phyloP scores from a whole-genome alignment of 2,888 invertebrate genomes.

The Baronia brevicornis region DNA sequence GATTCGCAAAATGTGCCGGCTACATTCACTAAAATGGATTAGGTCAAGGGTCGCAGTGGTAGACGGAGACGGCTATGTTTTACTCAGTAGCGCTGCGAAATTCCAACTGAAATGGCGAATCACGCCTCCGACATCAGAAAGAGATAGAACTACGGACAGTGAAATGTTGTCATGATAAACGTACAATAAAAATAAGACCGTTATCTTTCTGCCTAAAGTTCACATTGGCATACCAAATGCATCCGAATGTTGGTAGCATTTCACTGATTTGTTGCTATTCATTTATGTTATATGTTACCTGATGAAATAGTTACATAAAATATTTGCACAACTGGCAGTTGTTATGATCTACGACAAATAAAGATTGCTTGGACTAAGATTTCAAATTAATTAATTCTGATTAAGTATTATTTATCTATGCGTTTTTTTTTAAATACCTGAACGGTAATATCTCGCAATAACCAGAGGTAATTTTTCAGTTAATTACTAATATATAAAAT shows the following conservation, averaged over 20 bases:
- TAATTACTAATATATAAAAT: too few species aligned
- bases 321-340: constrained; percentile 32
- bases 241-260: constrained; percentile 53
- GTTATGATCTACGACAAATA: constrained; percentile 14
- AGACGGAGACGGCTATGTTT: constrained; percentile 60
- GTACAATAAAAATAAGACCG: constrained; percentile 49
- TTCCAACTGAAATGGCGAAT: constrained; percentile 62
- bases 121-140: constrained; percentile 64
- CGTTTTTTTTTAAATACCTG: too few species aligned
- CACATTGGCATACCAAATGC: constrained; percentile 29
- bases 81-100: constrained; percentile 46
- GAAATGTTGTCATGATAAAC: constrained; percentile 51
- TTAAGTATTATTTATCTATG: too few species aligned
- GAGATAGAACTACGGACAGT: constrained; percentile 62
- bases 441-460: too few species aligned
- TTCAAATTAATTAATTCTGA: background rate
- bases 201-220: constrained; percentile 36
- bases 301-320: constrained; percentile 33
- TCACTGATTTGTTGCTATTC: constrained; percentile 56
- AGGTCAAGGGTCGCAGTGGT: constrained; percentile 68
- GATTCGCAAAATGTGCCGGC: constrained; percentile 45
- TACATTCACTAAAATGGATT: constrained; percentile 66
- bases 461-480: too few species aligned
- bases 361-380: constrained; percentile 4
- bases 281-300: constrained; percentile 26